Base-by-base conservation (phyloP, 2,113 vertebrate species). In the Setophaga kirtlandii region DNA sequence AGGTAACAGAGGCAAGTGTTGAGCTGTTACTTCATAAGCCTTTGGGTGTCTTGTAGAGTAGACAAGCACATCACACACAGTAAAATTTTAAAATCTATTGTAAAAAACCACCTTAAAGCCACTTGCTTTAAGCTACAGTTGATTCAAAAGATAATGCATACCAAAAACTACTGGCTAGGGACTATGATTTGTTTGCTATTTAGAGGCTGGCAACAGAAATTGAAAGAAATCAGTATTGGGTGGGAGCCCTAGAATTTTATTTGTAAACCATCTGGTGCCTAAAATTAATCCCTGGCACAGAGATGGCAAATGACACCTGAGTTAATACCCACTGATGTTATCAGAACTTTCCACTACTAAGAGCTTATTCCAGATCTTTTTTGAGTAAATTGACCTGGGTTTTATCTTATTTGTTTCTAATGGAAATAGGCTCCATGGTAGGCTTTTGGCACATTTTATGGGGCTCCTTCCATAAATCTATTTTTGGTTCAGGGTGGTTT, bases 41-140 rank as follows among this genome's bases (percentile, higher is more conserved):
- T 83, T 83, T 49, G 47, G 4, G 5, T 62, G 10, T 37, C 70
- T 65, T 42, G 24, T 52, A 42, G 82, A 67, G 86, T 35, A 47
- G 62, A 86, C 1, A 1, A 23, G 31, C 16, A 15, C 6, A 55
- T 42, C 27, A 65, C 23, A 49, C 22, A 41, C 0, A 10, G 11
- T 19, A 83, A 89, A 47, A 44, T 19, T 39, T 76, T 22, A 5
- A 63, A 16, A 59, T 76, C 20, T 63, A 9, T 50, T 68, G 44
- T 60, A 22, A 52, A 68, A 68, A 73, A 80, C 3, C 10, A 68
- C 31, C 21, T 62, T 83, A 33, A 67, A 70, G 37, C 15, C 60
- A 62, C 24, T 60, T 56, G 41, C 35, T 49, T 82, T 49, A 52
- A 85, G 18, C 12, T 82, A 39, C 50, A 74, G 15, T 42, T 44